Base-by-base conservation (phyloP, 2,113 vertebrate species). In the Pelvicachromis taeniatus region DNA sequence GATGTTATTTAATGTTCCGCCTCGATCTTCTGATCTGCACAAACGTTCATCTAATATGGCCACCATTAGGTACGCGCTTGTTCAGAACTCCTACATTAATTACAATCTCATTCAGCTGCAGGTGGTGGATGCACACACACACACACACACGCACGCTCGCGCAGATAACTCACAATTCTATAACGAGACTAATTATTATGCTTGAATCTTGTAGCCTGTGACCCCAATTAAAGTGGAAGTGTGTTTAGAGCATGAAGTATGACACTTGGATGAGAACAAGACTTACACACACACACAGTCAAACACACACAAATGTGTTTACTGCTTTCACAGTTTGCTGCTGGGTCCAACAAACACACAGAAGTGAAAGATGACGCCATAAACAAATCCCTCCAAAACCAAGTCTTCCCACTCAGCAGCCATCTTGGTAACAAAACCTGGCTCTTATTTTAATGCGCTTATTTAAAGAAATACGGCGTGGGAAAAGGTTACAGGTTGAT, bases 161-260 rank as follows among this genome's bases (percentile, higher is more conserved):
- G 45, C 21, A 4, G 38, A 38, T 33, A 6, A 21, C 55, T 75
- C 70, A 83, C 45, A 61, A 91, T 90, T 85, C 85, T 82, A 33
- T 42, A 85, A 82, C 31, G 19, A 78, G 82, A 87, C 35, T 33
- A 81, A 81, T 89, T 61, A 87, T 87, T 91, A 83, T 83, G 85
- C 23, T 61, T 17, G 12, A 53, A 16, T 87, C 53, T 26, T 80
- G 78, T 77, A 54, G 33, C 38, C 45, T 78, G 59, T 80, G 88
- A 82, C 68, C 82, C 54, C 86, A 77, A 90, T 91, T 83, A 91
- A 87, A 81, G 31, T 52, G 35, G n/a, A 85, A 42, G 53, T 87
- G 58, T 55, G 61, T 40, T 81, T 58, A 26, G 45, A 78, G 54
- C 53, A 77, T 53, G 19, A 73, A 70, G 19, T 59, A 35, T 42